Base-by-base conservation (phyloP, 2,888 invertebrate genomes). In the Rhabditoides inermis region DNA sequence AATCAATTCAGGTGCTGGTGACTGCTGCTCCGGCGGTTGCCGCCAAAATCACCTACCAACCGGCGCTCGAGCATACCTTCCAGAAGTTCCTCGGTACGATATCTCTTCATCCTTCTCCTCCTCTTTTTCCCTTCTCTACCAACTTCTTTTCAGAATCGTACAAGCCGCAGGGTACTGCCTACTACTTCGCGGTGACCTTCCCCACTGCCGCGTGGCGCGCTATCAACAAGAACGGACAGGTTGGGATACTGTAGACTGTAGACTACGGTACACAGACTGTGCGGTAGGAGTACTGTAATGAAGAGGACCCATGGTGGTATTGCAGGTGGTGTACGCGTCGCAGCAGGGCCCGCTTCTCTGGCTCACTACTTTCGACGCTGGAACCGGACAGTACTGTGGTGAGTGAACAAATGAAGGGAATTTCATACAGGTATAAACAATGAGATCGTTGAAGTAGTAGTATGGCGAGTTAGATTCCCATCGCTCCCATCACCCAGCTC, bases 281-380 rank as follows among this genome's bases (percentile, higher is more conserved):
- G 10, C 18, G 18, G n/a, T 39, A 18, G n/a, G n/a, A n/a, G n/a
- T n/a, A n/a, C n/a, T n/a, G n/a, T n/a, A n/a, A n/a, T n/a, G n/a
- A n/a, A n/a, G n/a, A n/a, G n/a, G n/a, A n/a, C n/a, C n/a, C n/a
- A n/a, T n/a, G n/a, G n/a, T 39, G n/a, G 7, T n/a, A 39, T 20
- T 20, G 10, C 26, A 45, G 46, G n/a, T n/a, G 28, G 61, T 64
- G n/a, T 61, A 61, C 48, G 59, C 64, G 3, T 53, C 60, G 0
- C n/a, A 49, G 5, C 57, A 46, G n/a, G 64, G 57, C 1, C 61
- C 58, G 4, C 27, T 67, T 18, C 60, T 60, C 3, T 69, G 69
- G 69, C 30, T 65, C 46, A 69, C 65, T 25, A 67, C 69, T 5
- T 69, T 67, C 30, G 69, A 69, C 28, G 53, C 61, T 10, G 60